Base-by-base conservation (phyloP, 2,888 invertebrate genomes). In the Cantharis rustica region DNA sequence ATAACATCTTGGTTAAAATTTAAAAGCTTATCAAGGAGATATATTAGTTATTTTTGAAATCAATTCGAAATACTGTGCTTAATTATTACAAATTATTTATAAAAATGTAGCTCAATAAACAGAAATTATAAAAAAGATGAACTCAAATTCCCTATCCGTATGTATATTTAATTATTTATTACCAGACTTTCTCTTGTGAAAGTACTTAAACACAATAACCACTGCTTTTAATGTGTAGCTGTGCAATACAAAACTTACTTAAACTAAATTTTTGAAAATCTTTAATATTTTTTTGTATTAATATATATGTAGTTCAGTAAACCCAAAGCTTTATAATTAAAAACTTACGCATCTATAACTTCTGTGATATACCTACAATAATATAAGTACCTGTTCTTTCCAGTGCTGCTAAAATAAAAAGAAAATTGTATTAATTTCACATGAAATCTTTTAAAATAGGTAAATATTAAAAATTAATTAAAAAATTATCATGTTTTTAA, bases 301-400 rank as follows among this genome's bases (percentile, higher is more conserved):
- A 9, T 7, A 47, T n/a, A 0, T n/a, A 3, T 3, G 0, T 31
- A 47, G n/a, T n/a, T 47, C 7, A n/a, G n/a, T 47, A 47, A 47
- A n/a, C 9, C n/a, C n/a, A n/a, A n/a, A 47, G n/a, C 5, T n/a
- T 47, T 5, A n/a, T n/a, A 47, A 7, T 13, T n/a, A 31, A n/a
- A 47, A 5, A 47, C n/a, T 47, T 47, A 47, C 47, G n/a, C 7
- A n/a, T 47, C n/a, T 1, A 13, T n/a, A 47, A 47, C n/a, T 47
- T 47, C 5, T 47, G n/a, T n/a, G 2, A n/a, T n/a, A 47, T 47
- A 47, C 47, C 47, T 47, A 47, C n/a, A 47, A 47, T 47, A 47
- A 47, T n/a, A 66, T 66, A 66, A 20, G 23, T 72, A 72, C 72
- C 72, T 72, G 72, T 15, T 72, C 72, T 47, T 72, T 72, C 72